Evolutionary conservation across 2,113 vertebrate genomes (phyloP).

Genomic region (Pseudorasbora parva): DNA sequence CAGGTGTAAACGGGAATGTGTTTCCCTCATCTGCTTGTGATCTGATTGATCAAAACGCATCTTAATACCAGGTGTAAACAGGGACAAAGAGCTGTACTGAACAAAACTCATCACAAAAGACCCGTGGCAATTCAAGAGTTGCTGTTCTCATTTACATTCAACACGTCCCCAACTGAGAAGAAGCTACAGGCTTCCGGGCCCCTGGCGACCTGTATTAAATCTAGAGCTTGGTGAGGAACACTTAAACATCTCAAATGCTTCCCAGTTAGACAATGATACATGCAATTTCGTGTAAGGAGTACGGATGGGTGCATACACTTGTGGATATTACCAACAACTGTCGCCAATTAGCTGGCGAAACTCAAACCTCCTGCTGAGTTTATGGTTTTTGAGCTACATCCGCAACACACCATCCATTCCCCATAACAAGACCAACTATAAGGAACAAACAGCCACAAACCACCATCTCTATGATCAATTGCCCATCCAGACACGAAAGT

Average conservation of each 20-base stretch:
- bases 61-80: no score
- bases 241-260: slow-evolving; percentile 15
- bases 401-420: slow-evolving; percentile 30
- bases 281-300: neutral
- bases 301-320: slow-evolving; percentile 10
- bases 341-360: slow-evolving; percentile 55
- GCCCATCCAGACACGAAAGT: neutral
- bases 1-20: no score
- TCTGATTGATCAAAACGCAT: no score
- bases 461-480: slow-evolving; percentile 20
- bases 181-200: slow-evolving; percentile 21
- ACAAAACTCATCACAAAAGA: neutral
- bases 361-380: slow-evolving; percentile 46
- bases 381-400: slow-evolving; percentile 55
- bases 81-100: no score
- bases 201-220: slow-evolving; percentile 62
- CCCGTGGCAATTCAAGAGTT: neutral
- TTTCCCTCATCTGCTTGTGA: no score
- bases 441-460: slow-evolving; percentile 6
- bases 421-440: slow-evolving; percentile 40
- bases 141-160: neutral
- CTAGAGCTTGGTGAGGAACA: slow-evolving; percentile 10
- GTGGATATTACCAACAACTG: slow-evolving; percentile 59
- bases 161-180: neutral
- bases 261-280: slow-evolving; percentile 1